phyloP scores from a whole-genome alignment of 2,113 vertebrate genomes.

The Xenus cinereus region DNA sequence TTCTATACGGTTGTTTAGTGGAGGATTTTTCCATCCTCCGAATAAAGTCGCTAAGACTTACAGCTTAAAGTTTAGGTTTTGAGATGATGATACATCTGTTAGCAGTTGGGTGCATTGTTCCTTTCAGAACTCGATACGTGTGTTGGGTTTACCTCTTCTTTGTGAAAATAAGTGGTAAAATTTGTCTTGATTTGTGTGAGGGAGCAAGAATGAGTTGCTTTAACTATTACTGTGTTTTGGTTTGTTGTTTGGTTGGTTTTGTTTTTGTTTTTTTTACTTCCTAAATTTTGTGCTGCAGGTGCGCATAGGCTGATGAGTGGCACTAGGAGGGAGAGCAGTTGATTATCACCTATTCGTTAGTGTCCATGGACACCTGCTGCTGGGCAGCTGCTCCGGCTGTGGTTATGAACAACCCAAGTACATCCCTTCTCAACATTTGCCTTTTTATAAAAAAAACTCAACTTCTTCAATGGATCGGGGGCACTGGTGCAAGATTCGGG shows the following conservation, averaged over 20 bases:
- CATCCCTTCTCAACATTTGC: background rate
- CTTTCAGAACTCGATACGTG: background rate
- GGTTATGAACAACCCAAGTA: background rate
- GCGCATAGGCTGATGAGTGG: background rate
- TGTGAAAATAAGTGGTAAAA: background rate
- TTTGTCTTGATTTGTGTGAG: background rate
- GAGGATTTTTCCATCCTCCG: background rate
- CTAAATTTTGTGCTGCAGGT: background rate
- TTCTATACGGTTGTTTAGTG: background rate
- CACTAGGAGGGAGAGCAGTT: background rate
- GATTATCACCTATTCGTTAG: background rate
- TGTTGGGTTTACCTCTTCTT: background rate
- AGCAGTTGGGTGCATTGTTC: background rate
- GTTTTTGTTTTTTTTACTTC: background rate
- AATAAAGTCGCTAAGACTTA: background rate
- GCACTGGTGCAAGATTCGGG: background rate
- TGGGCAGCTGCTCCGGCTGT: background rate
- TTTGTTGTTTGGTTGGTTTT: background rate
- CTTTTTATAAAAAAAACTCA: background rate
- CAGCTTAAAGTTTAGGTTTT: background rate
- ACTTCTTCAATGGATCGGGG: background rate
- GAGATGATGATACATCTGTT: background rate
- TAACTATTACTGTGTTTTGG: background rate
- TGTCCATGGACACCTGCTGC: background rate
- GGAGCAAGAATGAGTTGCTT: background rate